A percentile compares a stretch with the other conserved stretches of the same genome.
Evolutionary conservation across 2,797 vertebrate genomes (phyloP).

Genomic region (Sebastes aleutianus): DNA sequence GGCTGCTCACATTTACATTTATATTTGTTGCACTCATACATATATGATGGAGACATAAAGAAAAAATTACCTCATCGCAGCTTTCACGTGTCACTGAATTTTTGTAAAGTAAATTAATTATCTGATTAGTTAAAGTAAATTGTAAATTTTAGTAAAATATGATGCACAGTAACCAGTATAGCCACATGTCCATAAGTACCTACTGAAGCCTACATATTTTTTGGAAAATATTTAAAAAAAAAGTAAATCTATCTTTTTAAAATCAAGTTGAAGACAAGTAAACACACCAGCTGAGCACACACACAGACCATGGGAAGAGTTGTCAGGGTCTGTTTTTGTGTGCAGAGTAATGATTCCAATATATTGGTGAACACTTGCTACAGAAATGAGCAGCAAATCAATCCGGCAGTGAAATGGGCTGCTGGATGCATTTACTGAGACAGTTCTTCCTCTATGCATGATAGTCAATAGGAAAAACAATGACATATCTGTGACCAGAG

Average conservation of each 20-base stretch:
- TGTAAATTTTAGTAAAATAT: background rate
- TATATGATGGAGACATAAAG: background rate
- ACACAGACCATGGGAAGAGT: background rate
- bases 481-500: background rate
- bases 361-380: background rate
- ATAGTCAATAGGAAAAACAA: conserved; percentile 1
- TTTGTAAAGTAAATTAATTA: too few relatives aligned
- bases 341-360: conserved; percentile 22
- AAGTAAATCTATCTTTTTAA: background rate
- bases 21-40: background rate
- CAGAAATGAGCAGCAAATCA: conserved; percentile 29
- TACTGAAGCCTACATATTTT: background rate
- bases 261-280: background rate
- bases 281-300: background rate
- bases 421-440: conserved; percentile 12
- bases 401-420: conserved; percentile 20
- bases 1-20: background rate
- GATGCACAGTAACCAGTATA: background rate
- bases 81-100: accelerated
- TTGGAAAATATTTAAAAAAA: background rate
- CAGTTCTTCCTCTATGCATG: background rate
- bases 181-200: background rate
- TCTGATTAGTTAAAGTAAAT: too few relatives aligned
- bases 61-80: accelerated
- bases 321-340: background rate